A percentile compares a stretch with the other conserved stretches of the same genome.
These are phyloP conservation scores for Coelopa frigida DNA, from an alignment of 1,140 invertebrate species.

Conservation along the genomic window DNA sequence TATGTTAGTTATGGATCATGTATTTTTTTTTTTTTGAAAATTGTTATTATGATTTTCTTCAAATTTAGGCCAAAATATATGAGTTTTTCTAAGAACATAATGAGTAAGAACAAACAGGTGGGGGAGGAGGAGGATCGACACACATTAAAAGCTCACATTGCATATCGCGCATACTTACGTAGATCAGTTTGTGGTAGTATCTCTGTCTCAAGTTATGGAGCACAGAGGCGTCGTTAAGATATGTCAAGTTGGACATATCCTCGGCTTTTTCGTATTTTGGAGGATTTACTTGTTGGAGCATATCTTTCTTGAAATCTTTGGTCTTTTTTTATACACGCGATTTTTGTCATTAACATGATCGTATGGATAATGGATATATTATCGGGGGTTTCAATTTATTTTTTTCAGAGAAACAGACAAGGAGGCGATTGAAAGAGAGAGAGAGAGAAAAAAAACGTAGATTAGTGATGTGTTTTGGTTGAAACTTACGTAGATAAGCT, in stretches of 20 bases:
- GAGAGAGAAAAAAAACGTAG: slow-evolving; percentile 27
- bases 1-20: too few species aligned
- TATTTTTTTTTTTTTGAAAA: slow-evolving; percentile 15
- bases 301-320: slow-evolving; percentile 95
- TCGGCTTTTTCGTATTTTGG: slow-evolving; percentile 99
- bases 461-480: slow-evolving; percentile 44
- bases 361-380: slow-evolving; percentile 14
- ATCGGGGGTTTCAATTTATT: slow-evolving; percentile 5
- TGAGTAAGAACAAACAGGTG: too few species aligned
- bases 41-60: too few species aligned
- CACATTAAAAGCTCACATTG: too few species aligned
- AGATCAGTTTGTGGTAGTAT: slow-evolving; percentile 96
- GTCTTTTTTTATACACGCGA: slow-evolving; percentile 50
- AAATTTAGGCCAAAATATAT: too few species aligned
- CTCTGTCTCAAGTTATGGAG: slow-evolving; percentile 97
- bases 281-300: slow-evolving; percentile 96
- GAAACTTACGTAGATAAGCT: slow-evolving; percentile 96
- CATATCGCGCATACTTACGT: slow-evolving; percentile 78
- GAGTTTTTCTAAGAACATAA: too few species aligned
- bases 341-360: slow-evolving; percentile 21
- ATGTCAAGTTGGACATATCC: slow-evolving; percentile 99
- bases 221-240: slow-evolving; percentile 99
- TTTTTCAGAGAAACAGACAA: slow-evolving; percentile 7
- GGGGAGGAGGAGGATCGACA: too few species aligned
- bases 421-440: slow-evolving; percentile 14